Evolutionary conservation across 1,140 invertebrate genomes (phyloP).

Genomic region (Heliconius hermathena): DNA sequence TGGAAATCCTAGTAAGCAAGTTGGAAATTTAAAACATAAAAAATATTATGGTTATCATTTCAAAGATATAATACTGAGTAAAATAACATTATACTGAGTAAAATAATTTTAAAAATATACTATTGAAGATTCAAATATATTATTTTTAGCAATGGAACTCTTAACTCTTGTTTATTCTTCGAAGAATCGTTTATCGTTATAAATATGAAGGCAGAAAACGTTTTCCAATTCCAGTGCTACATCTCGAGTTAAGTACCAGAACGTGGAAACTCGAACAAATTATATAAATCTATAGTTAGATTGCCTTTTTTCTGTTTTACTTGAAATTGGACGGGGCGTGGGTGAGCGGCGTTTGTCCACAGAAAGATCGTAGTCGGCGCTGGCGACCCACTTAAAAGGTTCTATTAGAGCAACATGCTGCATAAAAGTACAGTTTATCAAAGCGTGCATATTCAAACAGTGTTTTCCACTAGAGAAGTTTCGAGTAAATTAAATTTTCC

Average conservation of each 20-base stretch:
- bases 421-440: conserved; percentile 14
- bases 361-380: conserved; percentile 5
- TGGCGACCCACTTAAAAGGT: conserved; percentile 15
- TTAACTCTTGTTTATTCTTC: conserved; percentile 1
- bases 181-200: conserved; percentile 5
- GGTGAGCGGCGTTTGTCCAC: conserved; percentile 3
- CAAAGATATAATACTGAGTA: too few species aligned
- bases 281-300: conserved; percentile 24
- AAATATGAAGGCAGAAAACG: conserved; percentile 20
- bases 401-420: conserved; percentile 12
- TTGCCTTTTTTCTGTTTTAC: neutral
- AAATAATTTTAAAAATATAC: too few species aligned
- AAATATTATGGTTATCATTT: too few species aligned
- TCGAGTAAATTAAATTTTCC: conserved; percentile 11
- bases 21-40: too few species aligned
- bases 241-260: conserved; percentile 2
- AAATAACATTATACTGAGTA: too few species aligned
- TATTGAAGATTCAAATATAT: neutral
- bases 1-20: too few species aligned
- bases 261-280: conserved; percentile 16
- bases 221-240: neutral
- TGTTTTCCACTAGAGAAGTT: neutral
- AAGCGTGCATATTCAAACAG: conserved; percentile 14
- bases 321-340: conserved; percentile 16
- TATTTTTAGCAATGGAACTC: neutral